These are phyloP conservation scores for Sander vitreus DNA, from an alignment of 2,113 vertebrate species.

Conservation along the genomic window DNA sequence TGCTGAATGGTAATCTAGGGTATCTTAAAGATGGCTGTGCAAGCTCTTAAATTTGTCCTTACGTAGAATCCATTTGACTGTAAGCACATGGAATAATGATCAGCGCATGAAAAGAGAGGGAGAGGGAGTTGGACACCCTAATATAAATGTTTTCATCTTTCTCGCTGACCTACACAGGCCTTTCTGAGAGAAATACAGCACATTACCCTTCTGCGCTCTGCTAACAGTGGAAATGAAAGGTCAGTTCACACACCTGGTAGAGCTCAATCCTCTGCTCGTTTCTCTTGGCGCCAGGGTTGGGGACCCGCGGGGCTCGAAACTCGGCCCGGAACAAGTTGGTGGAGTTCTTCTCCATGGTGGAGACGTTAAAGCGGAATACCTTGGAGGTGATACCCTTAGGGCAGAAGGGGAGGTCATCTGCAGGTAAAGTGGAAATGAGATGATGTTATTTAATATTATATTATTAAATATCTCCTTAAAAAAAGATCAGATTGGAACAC, in stretches of 20 bases:
- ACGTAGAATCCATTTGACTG: conserved; percentile 78
- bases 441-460: too few species aligned
- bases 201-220: conserved; percentile 38
- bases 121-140: conserved; percentile 60
- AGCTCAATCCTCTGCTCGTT: conserved; percentile 96
- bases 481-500: conserved; percentile 13
- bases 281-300: conserved; percentile 90
- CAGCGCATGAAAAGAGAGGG: conserved; percentile 65
- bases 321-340: conserved; percentile 97
- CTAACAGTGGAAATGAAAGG: conserved; percentile 52
- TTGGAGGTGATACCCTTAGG: conserved; percentile 94
- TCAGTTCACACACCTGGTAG: conserved; percentile 90
- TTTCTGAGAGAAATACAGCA: conserved; percentile 56
- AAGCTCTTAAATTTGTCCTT: conserved; percentile 70
- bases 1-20: conserved; percentile 61
- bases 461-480: conserved; percentile 24
- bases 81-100: conserved; percentile 80
- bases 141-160: conserved; percentile 79
- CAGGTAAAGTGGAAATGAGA: conserved; percentile 61
- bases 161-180: conserved; percentile 56
- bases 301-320: conserved; percentile 92
- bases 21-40: conserved; percentile 77
- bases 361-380: conserved; percentile 96
- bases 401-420: conserved; percentile 93
- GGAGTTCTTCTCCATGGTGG: conserved; percentile 95